Evolutionary conservation across 2,888 invertebrate genomes (phyloP), one percentile per base, ranked within the genome.

Genomic region (Aleiodes leptofemur): DNA sequence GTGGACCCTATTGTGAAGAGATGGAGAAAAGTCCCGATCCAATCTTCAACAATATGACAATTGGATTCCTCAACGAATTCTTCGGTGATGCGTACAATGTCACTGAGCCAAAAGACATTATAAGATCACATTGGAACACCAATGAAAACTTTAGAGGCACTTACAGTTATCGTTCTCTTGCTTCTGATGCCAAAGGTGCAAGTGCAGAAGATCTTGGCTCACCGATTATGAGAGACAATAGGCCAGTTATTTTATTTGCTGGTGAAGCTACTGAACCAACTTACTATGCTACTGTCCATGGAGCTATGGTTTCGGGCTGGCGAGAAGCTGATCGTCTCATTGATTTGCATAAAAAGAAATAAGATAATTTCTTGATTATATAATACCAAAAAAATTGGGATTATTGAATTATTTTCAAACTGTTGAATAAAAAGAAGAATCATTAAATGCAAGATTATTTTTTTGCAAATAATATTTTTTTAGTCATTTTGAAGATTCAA

Each of bases 71-170:
- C 13, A 85, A 90, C 38, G 90, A 89, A 80, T 93, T 93, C 84
- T 83, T 92, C 0, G 91, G 91, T 9, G 83, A 87, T 31, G 78
- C 84, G 53, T 92, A 91, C 76, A 87, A 90, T 29, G 89, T 94
- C 38, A 90, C 91, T 0, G 80, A 88, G 48, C 91, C 92, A 5
- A 90, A 90, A 51, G 87, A 87, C n/a, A 53, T 68, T 0, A 14
- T 14, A n/a, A 48, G 64, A 3, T 93, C 95, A 1, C 90, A 89
- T 0, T 96, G 96, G 96, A 91, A 90, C 76, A 90, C 91, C 0
- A 94, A 95, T 88, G 92, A 92, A 0, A 92, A 92, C 86, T 94
- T 94, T 1, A 90, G 92, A 56, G 96, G 96, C 4, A 93, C 94
- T 0, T 96, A 96, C 86, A 91, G 93, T 1, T 94, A 91, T 85